These are phyloP conservation scores for Sylvia borin DNA, from an alignment of 2,797 vertebrate genomes.

Conservation along the genomic window DNA sequence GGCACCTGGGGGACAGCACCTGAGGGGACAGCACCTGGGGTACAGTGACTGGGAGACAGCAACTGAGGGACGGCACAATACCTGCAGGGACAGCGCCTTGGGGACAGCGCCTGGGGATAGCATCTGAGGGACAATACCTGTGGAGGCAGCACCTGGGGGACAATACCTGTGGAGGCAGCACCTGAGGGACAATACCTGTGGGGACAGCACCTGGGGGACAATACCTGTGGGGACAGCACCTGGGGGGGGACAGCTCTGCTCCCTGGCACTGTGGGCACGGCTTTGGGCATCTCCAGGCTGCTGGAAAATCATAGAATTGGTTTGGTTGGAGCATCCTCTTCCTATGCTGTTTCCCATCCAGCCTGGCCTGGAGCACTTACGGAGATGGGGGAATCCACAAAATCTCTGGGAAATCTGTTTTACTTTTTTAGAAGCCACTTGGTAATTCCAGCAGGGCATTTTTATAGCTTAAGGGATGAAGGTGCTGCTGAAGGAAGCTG, in stretches of 20 bases:
- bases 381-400: background rate
- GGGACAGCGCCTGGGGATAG: too few relatives aligned
- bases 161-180: too few relatives aligned
- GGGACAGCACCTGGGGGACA: too few relatives aligned
- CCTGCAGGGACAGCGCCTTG: too few relatives aligned
- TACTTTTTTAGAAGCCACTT: background rate
- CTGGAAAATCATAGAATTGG: rapidly evolving
- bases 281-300: background rate
- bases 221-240: background rate
- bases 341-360: rapidly evolving
- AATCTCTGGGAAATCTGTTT: background rate
- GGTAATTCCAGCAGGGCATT: background rate
- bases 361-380: background rate
- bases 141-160: too few relatives aligned
- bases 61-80: too few relatives aligned
- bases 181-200: too few relatives aligned
- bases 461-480: background rate
- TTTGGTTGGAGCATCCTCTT: too few relatives aligned
- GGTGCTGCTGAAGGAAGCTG: background rate
- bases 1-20: too few relatives aligned
- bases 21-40: too few relatives aligned
- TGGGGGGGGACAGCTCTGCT: background rate
- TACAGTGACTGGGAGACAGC: too few relatives aligned
- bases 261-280: background rate
- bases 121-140: too few relatives aligned